Conservation (phyloP, 2,888 invertebrate species). For the Ferdinandea cuprea region DNA sequence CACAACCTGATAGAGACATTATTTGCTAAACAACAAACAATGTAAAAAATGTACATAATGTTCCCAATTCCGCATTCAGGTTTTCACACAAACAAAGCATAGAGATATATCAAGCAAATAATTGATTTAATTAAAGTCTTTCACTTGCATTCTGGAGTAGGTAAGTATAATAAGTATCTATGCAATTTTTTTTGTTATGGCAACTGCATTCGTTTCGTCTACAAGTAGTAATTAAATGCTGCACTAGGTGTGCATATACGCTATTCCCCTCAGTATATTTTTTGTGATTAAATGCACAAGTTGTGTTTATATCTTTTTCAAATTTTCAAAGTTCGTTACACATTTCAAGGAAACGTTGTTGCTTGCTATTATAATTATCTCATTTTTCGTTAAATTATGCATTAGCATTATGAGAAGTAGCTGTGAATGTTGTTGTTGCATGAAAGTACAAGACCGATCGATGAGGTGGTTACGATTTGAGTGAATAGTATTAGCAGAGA, state of each 20-base stretch:
- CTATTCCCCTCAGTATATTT: conserved; percentile 8
- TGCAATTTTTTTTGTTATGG: conserved; percentile 25
- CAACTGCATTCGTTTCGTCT: conserved; percentile 65
- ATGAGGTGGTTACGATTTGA: conserved; percentile 21
- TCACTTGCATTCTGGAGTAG: conserved; percentile 44
- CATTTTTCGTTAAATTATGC: conserved; percentile 7
- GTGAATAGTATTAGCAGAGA: too few relatives aligned
- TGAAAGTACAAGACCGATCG: background rate
- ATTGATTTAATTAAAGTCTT: conserved; percentile 72
- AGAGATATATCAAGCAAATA: conserved; percentile 58
- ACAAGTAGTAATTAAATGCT: conserved; percentile 68
- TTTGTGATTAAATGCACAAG: conserved; percentile 59
- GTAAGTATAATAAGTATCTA: background rate
- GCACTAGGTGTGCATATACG: conserved; percentile 30
- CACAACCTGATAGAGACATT: conserved; percentile 45
- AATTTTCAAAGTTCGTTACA: conserved; percentile 71
- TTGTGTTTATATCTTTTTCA: conserved; percentile 34
- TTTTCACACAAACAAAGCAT: conserved; percentile 39
- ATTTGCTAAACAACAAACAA: conserved; percentile 1
- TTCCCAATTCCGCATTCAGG: conserved; percentile 33
- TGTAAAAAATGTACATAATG: conserved; percentile 33
- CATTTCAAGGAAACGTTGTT: conserved; percentile 47
- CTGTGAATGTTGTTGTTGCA: background rate
- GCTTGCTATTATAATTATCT: conserved; percentile 18
- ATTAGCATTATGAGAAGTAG: conserved; percentile 26